Percentiles rank a stretch among this genome's conserved stretches.
Conservation (phyloP, 2,113 vertebrate species). For the Lasiurus cinereus region DNA sequence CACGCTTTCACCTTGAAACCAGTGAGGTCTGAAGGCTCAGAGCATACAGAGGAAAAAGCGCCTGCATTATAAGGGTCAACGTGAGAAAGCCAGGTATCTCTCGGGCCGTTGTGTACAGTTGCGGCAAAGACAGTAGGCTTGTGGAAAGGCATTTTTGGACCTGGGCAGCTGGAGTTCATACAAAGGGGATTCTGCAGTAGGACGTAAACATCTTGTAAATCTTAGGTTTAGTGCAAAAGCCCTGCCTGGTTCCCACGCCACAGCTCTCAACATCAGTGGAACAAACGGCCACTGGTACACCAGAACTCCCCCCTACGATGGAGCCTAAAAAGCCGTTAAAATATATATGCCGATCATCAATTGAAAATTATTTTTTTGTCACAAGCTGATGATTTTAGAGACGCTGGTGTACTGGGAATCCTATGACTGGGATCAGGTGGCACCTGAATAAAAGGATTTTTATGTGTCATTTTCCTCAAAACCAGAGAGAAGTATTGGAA, state of each 20-base stretch:
- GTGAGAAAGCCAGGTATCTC: conserved; percentile 67
- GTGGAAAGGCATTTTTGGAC: conserved; percentile 72
- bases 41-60: too few species aligned
- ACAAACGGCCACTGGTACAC: background rate
- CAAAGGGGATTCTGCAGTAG: conserved; percentile 22
- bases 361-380: conserved; percentile 18
- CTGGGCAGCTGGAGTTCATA: conserved; percentile 35
- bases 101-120: conserved; percentile 60
- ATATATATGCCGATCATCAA: background rate
- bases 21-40: too few species aligned
- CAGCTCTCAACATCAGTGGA: conserved; percentile 44
- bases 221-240: conserved; percentile 56
- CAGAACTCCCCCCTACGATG: background rate
- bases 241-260: background rate
- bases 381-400: conserved; percentile 8
- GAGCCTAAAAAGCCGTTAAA: background rate
- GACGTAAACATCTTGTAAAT: conserved; percentile 50
- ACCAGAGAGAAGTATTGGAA: background rate
- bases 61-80: conserved; percentile 67
- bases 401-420: background rate
- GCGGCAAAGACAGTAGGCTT: conserved; percentile 67
- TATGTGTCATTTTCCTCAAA: background rate
- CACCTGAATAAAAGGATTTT: background rate
- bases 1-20: too few species aligned
- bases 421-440: background rate